Evolutionary conservation across 2,888 invertebrate species (phyloP).

Genomic region (Eledone cirrhosa): DNA sequence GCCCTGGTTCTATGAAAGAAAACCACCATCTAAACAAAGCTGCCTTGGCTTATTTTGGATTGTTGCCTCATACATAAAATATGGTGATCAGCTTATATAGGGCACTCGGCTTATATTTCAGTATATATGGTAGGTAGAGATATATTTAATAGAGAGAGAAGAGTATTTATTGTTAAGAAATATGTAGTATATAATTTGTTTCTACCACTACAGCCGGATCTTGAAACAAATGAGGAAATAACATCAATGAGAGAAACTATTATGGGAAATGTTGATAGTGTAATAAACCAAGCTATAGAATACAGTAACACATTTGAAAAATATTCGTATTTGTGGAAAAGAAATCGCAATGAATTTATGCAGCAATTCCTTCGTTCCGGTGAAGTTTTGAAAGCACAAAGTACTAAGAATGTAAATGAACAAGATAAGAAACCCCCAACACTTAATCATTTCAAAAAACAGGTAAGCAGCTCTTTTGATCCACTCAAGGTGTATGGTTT

Average conservation of each 20-base stretch:
- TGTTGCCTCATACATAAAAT: too few relatives aligned
- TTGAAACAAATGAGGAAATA: slow-evolving; percentile 81
- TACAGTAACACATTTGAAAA: slow-evolving; percentile 70
- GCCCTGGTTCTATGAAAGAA: too few relatives aligned
- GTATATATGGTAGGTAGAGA: too few relatives aligned
- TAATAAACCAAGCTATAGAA: slow-evolving; percentile 67
- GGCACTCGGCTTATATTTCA: too few relatives aligned
- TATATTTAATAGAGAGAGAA: too few relatives aligned
- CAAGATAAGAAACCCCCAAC: slow-evolving; percentile 83
- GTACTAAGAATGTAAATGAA: slow-evolving; percentile 84
- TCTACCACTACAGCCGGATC: slow-evolving; percentile 71
- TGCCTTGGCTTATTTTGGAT: too few relatives aligned
- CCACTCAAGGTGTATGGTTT: too few relatives aligned
- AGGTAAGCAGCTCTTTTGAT: slow-evolving; percentile 68
- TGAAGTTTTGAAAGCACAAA: slow-evolving; percentile 72
- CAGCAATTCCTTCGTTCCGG: slow-evolving; percentile 88
- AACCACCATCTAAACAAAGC: too few relatives aligned
- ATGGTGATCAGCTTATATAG: too few relatives aligned
- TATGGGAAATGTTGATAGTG: slow-evolving; percentile 76
- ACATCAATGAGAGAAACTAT: slow-evolving; percentile 87
- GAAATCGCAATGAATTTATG: slow-evolving; percentile 88
- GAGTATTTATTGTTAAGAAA: too few relatives aligned
- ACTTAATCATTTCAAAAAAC: slow-evolving; percentile 90
- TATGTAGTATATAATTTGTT: not conserved
- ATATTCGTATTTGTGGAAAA: slow-evolving; percentile 88